Evolutionary conservation across 2,797 vertebrate genomes (phyloP).

Genomic region (Paratrypauchen microcephalus): DNA sequence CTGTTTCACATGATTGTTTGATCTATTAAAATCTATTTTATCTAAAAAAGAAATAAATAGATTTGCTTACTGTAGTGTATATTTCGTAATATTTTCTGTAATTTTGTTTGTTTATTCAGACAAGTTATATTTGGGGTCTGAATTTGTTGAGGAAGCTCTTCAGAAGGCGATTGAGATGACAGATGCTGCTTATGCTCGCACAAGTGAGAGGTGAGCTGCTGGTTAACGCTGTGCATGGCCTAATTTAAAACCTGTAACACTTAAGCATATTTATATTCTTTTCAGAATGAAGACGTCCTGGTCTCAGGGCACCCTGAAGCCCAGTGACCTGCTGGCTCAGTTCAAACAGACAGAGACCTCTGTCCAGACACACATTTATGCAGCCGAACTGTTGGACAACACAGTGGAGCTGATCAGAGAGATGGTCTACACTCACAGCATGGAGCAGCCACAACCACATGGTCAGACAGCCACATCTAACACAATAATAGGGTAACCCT

Average conservation of each 20-base stretch:
- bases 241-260: neutral
- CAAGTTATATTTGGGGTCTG: conserved; percentile 61
- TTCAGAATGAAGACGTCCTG: conserved; percentile 74
- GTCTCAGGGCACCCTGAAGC: conserved; percentile 71
- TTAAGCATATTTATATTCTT: neutral
- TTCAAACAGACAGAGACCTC: conserved; percentile 78
- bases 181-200: conserved; percentile 72
- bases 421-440: conserved; percentile 82
- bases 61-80: neutral
- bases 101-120: conserved; percentile 44
- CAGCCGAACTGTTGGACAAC: conserved; percentile 81
- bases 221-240: neutral
- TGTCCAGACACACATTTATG: conserved; percentile 72
- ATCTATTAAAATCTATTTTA: no score
- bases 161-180: conserved; percentile 71
- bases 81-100: neutral
- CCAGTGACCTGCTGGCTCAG: conserved; percentile 80
- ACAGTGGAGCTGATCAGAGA: conserved; percentile 82
- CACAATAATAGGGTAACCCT: neutral
- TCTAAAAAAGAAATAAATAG: no score
- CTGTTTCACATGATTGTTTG: no score
- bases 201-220: conserved; percentile 70
- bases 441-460: conserved; percentile 64
- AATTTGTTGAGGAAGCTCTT: conserved; percentile 72
- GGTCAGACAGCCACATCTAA: conserved; percentile 51